Conservation (phyloP, 2,113 vertebrate genomes). For the Columba livia region DNA sequence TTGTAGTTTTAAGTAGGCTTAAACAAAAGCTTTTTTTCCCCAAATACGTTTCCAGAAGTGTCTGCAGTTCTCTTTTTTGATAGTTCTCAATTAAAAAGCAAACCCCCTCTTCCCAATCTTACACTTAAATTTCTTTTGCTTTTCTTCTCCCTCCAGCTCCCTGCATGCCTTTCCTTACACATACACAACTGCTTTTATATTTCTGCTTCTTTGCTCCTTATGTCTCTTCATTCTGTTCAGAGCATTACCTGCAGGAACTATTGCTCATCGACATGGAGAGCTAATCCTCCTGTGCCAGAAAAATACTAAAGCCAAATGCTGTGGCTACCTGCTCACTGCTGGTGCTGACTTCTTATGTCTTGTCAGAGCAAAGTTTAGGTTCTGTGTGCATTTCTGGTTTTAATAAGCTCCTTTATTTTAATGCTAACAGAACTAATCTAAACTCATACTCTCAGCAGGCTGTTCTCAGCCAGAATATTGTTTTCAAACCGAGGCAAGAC, state of each 20-base stretch:
- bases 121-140: not conserved
- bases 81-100: not conserved
- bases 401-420: slow-evolving; percentile 4
- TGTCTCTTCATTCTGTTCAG: fast-evolving
- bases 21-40: not conserved
- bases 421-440: not conserved
- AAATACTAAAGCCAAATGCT: not conserved
- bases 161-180: not conserved
- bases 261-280: fast-evolving
- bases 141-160: fast-evolving
- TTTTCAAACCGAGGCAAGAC: slow-evolving; percentile 48
- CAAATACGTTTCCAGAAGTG: not conserved
- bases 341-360: not conserved
- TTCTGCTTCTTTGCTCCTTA: not conserved
- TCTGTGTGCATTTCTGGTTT: not conserved
- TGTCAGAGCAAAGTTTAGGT: not conserved
- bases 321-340: not conserved
- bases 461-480: slow-evolving; percentile 38
- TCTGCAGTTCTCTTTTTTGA: not conserved
- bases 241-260: not conserved
- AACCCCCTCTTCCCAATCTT: not conserved
- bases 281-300: not conserved
- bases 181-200: not conserved
- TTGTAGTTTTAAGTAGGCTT: not conserved
- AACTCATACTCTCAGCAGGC: not conserved